Base-by-base conservation (phyloP, 2,113 vertebrate species). In the Hippocampus mohnikei region DNA sequence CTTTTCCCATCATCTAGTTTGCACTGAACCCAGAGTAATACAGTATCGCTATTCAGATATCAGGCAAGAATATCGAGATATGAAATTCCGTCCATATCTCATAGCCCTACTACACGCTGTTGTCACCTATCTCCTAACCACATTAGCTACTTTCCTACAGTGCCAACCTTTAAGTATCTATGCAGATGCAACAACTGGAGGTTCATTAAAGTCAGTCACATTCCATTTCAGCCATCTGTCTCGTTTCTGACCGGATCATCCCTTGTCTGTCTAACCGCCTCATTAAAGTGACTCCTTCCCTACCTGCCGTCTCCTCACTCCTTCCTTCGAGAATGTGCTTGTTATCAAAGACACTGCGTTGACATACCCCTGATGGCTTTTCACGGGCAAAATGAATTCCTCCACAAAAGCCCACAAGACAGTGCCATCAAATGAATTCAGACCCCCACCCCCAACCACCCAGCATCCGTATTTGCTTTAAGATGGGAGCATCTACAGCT, bases 401-500 rank as follows among this genome's bases (percentile, higher is more conserved):
- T 60, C 27, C 58, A 33, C 58, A 60, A 60, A 63, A 41, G 33
- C 37, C 20, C 37, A 40, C 37, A 41, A 8, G 33, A 65, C n/a
- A 18, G 42, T 20, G n/a, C 41, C 41, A 12, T 65, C 63, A 46
- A 65, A 65, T 25, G 2, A 46, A 44, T 65, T 63, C 20, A n/a
- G 12, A 41, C 13, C 11, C 1, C 8, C 12, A 2, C 42, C 37
- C 8, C 15, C n/a, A n/a, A n/a, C n/a, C n/a, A n/a, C 37, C 37
- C 21, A 64, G 13, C 21, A 23, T 23, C 11, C 62, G 23, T 23
- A 33, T 60, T 15, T 11, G 27, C 58, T 60, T 16, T 60, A 60
- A 76, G 41, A 40, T 60, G 23, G 25, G 62, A 67, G 55, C 50
- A 42, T 68, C 81, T 85, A 20, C 60, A 44, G 56, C 68, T 75